Evolutionary conservation across 2,888 invertebrate species (phyloP).

Genomic region (Trisateles emortualis): DNA sequence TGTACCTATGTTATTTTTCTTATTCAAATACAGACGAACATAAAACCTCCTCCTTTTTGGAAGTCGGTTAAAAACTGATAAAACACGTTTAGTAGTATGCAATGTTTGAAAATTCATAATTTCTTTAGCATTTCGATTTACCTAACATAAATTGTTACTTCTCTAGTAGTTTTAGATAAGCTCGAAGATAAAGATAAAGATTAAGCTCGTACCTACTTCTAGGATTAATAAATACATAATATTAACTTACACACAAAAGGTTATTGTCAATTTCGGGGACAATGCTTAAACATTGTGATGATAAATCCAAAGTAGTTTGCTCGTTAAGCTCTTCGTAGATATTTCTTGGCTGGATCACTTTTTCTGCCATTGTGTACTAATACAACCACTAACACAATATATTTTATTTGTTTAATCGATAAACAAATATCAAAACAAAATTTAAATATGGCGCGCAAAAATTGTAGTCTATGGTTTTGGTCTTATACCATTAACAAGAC

Average conservation of each 20-base stretch:
- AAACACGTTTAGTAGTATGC: no score
- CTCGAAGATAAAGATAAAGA: neutral
- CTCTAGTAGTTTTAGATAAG: no score
- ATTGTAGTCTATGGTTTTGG: neutral
- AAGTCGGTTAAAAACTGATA: no score
- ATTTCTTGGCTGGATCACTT: conserved; percentile 48
- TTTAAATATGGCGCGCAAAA: conserved; percentile 53
- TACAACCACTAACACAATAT: neutral
- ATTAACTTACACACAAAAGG: conserved; percentile 63
- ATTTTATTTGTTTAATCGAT: conserved; percentile 62
- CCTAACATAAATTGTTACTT: no score
- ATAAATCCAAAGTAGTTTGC: conserved; percentile 65
- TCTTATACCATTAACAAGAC: neutral
- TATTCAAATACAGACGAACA: no score
- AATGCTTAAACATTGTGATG: conserved; percentile 56
- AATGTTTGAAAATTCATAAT: no score
- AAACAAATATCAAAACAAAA: conserved; percentile 34
- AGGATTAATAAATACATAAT: no score
- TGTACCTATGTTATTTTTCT: no score
- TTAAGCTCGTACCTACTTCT: neutral
- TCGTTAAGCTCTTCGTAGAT: conserved; percentile 71
- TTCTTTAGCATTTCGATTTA: no score
- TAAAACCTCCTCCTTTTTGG: no score
- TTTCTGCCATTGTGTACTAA: conserved; percentile 59
- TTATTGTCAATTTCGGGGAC: conserved; percentile 63